A percentile compares a stretch with the other conserved stretches of the same genome.
These are phyloP conservation scores for Pterocles gutturalis DNA, from an alignment of 2,113 vertebrate species.

Conservation along the genomic window DNA sequence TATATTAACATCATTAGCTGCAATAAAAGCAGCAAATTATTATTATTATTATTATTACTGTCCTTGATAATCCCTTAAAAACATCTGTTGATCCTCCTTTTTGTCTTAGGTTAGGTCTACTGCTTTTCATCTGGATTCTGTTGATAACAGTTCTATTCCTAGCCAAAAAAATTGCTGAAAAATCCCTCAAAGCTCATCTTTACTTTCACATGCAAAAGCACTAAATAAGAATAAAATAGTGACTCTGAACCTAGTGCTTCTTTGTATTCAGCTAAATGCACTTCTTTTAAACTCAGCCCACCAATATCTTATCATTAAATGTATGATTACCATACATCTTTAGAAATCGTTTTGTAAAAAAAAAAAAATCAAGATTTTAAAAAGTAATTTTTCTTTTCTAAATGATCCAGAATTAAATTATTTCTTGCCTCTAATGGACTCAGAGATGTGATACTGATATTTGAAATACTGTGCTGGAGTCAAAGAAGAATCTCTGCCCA, in stretches of 20 bases:
- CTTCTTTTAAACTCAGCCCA: neutral
- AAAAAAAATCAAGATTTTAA: neutral
- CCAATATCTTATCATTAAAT: neutral
- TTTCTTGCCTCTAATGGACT: neutral
- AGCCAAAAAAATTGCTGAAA: neutral
- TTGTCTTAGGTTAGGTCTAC: neutral
- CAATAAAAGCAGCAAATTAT: neutral
- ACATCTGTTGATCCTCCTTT: neutral
- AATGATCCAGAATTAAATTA: neutral
- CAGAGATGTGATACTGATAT: neutral
- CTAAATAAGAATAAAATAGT: neutral
- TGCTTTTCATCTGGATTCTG: neutral
- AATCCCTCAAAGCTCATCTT: neutral
- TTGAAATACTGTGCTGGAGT: neutral
- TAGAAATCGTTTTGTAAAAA: neutral
- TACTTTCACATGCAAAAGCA: neutral
- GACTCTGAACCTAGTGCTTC: neutral
- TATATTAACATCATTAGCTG: neutral
- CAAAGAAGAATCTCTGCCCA: neutral
- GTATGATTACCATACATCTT: neutral
- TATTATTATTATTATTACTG: fast-evolving
- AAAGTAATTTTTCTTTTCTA: neutral
- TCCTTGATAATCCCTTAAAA: neutral
- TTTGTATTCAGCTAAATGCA: neutral
- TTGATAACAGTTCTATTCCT: neutral